A percentile compares a stretch with the other conserved stretches of the same genome.
Evolutionary conservation across 2,888 invertebrate genomes (phyloP).

Genomic region (Agonopterix arenella): DNA sequence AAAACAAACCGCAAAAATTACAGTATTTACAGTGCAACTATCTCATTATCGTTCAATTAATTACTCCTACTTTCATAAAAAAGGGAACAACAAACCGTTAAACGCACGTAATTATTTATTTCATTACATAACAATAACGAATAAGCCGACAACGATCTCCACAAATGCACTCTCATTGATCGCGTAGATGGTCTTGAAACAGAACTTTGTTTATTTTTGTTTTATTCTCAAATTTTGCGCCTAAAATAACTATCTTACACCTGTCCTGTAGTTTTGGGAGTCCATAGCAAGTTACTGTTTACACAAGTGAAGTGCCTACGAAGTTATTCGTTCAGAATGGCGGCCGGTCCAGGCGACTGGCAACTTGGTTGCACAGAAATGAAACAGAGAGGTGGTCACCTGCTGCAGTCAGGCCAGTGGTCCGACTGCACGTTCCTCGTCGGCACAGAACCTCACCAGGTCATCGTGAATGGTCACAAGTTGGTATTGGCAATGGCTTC

Average conservation of each 20-base stretch:
- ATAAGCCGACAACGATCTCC: no score
- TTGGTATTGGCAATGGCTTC: slow-evolving; percentile 90
- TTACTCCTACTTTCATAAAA: no score
- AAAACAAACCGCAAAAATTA: no score
- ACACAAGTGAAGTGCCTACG: background rate
- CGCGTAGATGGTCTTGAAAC: no score
- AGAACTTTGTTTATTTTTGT: no score
- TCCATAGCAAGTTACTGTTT: background rate
- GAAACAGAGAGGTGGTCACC: slow-evolving; percentile 83
- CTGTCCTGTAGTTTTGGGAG: background rate
- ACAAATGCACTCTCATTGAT: no score
- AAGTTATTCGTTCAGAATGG: slow-evolving; percentile 31
- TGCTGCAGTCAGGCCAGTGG: slow-evolving; percentile 89
- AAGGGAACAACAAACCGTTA: no score
- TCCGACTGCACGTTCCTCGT: slow-evolving; percentile 90
- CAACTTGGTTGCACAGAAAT: slow-evolving; percentile 83
- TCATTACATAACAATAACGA: no score
- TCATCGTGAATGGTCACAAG: slow-evolving; percentile 85
- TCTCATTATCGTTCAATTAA: no score
- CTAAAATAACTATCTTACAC: no score
- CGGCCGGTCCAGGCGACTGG: slow-evolving; percentile 83
- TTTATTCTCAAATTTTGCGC: background rate
- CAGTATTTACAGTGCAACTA: no score
- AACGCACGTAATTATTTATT: no score
- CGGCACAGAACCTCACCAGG: slow-evolving; percentile 86